phyloP scores from a whole-genome alignment of 2,797 vertebrate genomes.

The Sebastolobus alascanus region DNA sequence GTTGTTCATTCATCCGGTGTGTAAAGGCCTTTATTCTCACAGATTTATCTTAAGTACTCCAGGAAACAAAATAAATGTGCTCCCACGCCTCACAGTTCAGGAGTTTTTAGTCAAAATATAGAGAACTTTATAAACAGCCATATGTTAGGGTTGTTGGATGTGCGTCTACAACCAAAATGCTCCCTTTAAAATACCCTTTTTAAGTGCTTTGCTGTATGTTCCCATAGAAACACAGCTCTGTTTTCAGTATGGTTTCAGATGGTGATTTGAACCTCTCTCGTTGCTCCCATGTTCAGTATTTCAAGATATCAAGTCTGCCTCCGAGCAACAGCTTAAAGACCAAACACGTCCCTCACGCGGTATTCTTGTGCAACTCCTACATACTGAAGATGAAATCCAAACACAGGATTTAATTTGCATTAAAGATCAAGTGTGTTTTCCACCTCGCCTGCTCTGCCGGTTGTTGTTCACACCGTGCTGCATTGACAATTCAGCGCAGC shows the following conservation, averaged over 20 bases:
- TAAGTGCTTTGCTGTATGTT: slow-evolving; percentile 37
- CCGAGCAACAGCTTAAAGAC: slow-evolving; percentile 44
- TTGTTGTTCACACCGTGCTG: slow-evolving; percentile 21
- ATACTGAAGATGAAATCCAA: slow-evolving; percentile 57
- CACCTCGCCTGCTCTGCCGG: slow-evolving; percentile 15
- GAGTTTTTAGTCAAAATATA: background rate
- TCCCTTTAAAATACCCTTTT: background rate
- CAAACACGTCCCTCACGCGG: slow-evolving; percentile 34
- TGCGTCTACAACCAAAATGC: background rate
- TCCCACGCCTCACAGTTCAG: background rate
- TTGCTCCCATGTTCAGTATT: slow-evolving; percentile 37
- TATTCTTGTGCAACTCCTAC: slow-evolving; percentile 42
- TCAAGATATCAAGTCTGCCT: slow-evolving; percentile 40
- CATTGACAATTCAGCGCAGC: slow-evolving; percentile 24
- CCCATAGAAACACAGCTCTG: slow-evolving; percentile 69
- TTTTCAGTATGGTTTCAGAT: slow-evolving; percentile 50
- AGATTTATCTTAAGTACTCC: background rate
- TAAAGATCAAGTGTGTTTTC: slow-evolving; percentile 44
- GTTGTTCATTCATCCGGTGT: too few relatives aligned
- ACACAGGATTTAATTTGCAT: slow-evolving; percentile 61
- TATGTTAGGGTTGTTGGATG: background rate
- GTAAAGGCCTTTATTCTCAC: too few relatives aligned
- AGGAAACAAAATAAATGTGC: background rate
- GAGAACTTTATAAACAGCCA: background rate
- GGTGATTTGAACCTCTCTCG: slow-evolving; percentile 41